These are phyloP conservation scores for Lasius fuliginosus DNA, from an alignment of 2,888 invertebrate species.

Conservation along the genomic window DNA sequence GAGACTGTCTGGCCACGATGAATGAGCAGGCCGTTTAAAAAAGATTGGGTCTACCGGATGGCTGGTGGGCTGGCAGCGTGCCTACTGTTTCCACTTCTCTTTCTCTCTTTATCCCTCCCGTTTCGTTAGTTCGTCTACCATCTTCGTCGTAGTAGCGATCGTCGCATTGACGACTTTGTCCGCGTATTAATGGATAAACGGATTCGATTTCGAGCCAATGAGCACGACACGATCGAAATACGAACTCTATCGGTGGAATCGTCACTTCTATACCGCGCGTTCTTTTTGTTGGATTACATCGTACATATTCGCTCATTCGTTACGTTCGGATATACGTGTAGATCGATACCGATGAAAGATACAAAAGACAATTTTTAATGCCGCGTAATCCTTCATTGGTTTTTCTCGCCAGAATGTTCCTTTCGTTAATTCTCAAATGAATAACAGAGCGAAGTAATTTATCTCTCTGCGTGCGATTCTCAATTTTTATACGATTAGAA, in stretches of 20 bases:
- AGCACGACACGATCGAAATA: slow-evolving; percentile 53
- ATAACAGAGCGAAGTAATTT: slow-evolving; percentile 31
- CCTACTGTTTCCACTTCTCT: slow-evolving; percentile 70
- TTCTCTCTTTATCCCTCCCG: slow-evolving; percentile 33
- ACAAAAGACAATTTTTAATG: slow-evolving; percentile 48
- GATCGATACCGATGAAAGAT: slow-evolving; percentile 47
- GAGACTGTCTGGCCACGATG: slow-evolving; percentile 83
- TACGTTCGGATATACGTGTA: slow-evolving; percentile 2
- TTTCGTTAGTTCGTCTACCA: slow-evolving; percentile 28
- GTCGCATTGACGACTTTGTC: slow-evolving; percentile 63
- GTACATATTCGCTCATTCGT: slow-evolving; percentile 37
- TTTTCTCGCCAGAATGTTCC: slow-evolving; percentile 24
- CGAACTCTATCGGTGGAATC: slow-evolving; percentile 62
- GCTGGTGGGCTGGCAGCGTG: slow-evolving; percentile 78
- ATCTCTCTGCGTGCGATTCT: neutral
- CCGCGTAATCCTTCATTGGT: slow-evolving; percentile 37
- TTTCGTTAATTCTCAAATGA: neutral
- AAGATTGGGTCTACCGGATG: slow-evolving; percentile 81
- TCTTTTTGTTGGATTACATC: slow-evolving; percentile 25
- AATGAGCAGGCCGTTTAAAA: slow-evolving; percentile 82
- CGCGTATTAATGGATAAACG: slow-evolving; percentile 72
- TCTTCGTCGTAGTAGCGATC: slow-evolving; percentile 60
- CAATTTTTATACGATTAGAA: slow-evolving; percentile 13
- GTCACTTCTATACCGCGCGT: slow-evolving; percentile 26
- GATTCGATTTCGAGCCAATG: slow-evolving; percentile 56